Evolutionary conservation across 1,140 invertebrate species (phyloP).

Genomic region (Drosophila truncata): DNA sequence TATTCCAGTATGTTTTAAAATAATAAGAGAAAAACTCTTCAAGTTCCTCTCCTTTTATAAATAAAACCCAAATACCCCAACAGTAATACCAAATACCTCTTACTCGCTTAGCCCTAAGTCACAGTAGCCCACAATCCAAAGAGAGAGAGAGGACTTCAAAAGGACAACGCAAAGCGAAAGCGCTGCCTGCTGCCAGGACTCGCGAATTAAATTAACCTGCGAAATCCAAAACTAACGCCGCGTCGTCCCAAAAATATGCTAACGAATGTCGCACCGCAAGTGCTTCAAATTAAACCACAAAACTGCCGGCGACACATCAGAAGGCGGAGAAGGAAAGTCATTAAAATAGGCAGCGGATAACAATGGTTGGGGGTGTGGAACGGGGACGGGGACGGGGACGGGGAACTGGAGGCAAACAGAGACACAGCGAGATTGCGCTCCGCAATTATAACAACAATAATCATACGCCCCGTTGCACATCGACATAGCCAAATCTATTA

Average conservation of each 20-base stretch:
- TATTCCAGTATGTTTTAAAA: not conserved
- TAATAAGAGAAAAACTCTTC: not conserved
- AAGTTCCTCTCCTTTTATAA: no score
- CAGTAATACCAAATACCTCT: not conserved
- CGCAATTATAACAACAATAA: conserved; percentile 79
- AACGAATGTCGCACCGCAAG: conserved; percentile 39
- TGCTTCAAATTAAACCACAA: conserved; percentile 56
- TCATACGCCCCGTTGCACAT: conserved; percentile 78
- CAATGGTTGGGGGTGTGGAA: not conserved
- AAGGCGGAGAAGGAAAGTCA: conserved; percentile 56
- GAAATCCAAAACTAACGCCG: conserved; percentile 29
- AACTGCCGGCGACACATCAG: conserved; percentile 32
- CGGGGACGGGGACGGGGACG: no score
- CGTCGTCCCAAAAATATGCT: conserved; percentile 54
- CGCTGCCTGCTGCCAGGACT: not conserved
- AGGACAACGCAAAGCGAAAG: not conserved
- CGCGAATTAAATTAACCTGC: conserved; percentile 42
- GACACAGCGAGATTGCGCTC: conserved; percentile 23
- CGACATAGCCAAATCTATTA: conserved; percentile 69
- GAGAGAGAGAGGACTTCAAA: conserved; percentile 3
- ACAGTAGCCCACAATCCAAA: conserved; percentile 9
- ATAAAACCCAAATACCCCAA: not conserved
- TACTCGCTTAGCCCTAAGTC: conserved; percentile 37
- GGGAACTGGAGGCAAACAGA: conserved; percentile 12
- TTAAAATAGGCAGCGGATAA: conserved; percentile 62